phyloP scores from a whole-genome alignment of 2,113 vertebrate species.

The Macroglossus sobrinus region DNA sequence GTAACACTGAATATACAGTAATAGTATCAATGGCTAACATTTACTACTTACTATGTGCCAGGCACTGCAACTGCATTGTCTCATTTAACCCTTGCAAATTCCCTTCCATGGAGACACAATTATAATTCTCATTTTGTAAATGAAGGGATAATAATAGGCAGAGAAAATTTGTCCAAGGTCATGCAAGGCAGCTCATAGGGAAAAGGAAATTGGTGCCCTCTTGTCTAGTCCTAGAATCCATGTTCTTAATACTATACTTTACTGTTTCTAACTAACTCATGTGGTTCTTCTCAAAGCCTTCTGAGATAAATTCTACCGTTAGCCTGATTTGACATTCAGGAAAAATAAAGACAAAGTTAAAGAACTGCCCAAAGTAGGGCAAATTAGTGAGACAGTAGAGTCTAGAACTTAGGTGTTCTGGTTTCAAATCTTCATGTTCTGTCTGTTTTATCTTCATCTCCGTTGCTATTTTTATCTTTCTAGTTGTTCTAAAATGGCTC shows the following conservation, averaged over 20 bases:
- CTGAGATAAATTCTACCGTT: neutral
- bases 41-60: neutral
- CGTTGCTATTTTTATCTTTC: neutral
- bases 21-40: neutral
- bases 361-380: neutral
- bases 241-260: neutral
- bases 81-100: neutral
- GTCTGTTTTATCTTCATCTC: neutral
- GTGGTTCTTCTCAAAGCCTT: neutral
- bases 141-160: neutral
- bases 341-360: neutral
- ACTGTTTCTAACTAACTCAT: neutral
- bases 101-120: neutral
- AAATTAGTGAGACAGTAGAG: neutral
- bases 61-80: neutral
- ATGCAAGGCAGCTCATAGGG: neutral
- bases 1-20: neutral
- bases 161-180: neutral
- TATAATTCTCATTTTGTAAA: slow-evolving; percentile 28
- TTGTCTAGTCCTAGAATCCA: neutral
- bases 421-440: neutral
- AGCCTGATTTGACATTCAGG: neutral
- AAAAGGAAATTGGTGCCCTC: neutral
- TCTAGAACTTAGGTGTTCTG: neutral
- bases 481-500: neutral